These are phyloP conservation scores for Lerista edwardsae DNA, from an alignment of 2,797 vertebrate genomes.

Conservation along the genomic window DNA sequence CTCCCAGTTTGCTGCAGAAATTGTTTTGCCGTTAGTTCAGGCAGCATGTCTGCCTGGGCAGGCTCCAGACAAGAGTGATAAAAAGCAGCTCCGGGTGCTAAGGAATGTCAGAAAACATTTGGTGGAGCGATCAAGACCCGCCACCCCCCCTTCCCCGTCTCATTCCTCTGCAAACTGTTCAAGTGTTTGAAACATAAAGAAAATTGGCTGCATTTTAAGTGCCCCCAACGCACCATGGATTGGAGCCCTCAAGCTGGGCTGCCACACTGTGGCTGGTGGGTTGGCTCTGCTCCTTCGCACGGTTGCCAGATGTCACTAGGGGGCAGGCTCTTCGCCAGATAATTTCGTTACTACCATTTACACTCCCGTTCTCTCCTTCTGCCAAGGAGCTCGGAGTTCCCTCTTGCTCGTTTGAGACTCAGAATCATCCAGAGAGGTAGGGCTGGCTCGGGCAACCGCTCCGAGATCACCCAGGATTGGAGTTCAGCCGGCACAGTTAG, in stretches of 20 bases:
- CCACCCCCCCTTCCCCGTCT: too few species aligned
- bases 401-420: neutral
- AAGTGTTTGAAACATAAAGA: constrained; percentile 45
- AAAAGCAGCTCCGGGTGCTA: constrained; percentile 47
- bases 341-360: neutral
- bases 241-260: neutral
- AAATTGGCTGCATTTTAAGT: constrained; percentile 48
- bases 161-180: constrained; percentile 47
- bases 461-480: neutral
- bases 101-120: constrained; percentile 62
- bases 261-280: neutral
- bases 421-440: neutral
- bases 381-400: neutral
- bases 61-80: constrained; percentile 57
- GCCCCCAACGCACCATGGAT: neutral
- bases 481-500: too few species aligned
- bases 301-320: too few species aligned
- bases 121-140: constrained; percentile 59
- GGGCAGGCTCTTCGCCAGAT: too few species aligned
- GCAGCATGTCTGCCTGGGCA: constrained; percentile 58
- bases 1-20: constrained; percentile 62
- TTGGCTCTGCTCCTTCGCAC: neutral
- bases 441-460: neutral
- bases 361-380: neutral
- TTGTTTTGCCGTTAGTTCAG: constrained; percentile 63